Evolutionary conservation across 1,140 invertebrate species (phyloP), one percentile per base, ranked within the genome.

Genomic region (Chrysomallon squamiferum): DNA sequence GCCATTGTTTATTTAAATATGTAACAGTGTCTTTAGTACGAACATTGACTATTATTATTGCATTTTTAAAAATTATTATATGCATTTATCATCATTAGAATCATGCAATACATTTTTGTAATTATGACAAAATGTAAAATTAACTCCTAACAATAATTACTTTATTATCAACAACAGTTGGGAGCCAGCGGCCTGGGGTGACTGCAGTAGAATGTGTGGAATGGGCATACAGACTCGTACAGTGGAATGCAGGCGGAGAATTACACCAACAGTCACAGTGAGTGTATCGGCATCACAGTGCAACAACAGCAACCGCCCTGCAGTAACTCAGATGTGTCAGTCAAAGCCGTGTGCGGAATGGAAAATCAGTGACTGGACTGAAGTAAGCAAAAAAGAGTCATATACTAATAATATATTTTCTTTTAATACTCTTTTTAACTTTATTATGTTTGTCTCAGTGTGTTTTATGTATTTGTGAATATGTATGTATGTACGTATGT

Each of bases 341-440:
- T 88, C 88, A 47, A 87, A 87, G 50, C 84, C 88, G 7, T 92
- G 91, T 74, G 86, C 88, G 20, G 89, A 89, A 70, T 93, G 91
- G 92, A 91, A 91, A 72, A 81, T 86, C 29, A 90, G 91, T 15
- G 87, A 89, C 0, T 92, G 91, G 91, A 84, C 87, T 2, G 77
- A 88, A 80, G 88, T 89, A 72, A 73, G 71, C n/a, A n/a, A 35
- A 9, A 49, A 66, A 33, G 15, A 30, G 45, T 18, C 11, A 30
- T 33, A 25, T 22, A 33, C 30, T 57, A 2, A 2, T 58, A n/a
- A n/a, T n/a, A n/a, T n/a, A n/a, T 18, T 27, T 50, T 18, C 18
- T 27, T 50, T 18, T 18, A n/a, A 22, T 50, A 22, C 54, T 27
- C 25, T 27, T 57, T n/a, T 27, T 27, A 27, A 22, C 30, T 18